Percentiles rank a stretch among this genome's conserved stretches.
These are phyloP conservation scores for Tenthredo livida DNA, from an alignment of 2,888 invertebrate species.

Conservation along the genomic window DNA sequence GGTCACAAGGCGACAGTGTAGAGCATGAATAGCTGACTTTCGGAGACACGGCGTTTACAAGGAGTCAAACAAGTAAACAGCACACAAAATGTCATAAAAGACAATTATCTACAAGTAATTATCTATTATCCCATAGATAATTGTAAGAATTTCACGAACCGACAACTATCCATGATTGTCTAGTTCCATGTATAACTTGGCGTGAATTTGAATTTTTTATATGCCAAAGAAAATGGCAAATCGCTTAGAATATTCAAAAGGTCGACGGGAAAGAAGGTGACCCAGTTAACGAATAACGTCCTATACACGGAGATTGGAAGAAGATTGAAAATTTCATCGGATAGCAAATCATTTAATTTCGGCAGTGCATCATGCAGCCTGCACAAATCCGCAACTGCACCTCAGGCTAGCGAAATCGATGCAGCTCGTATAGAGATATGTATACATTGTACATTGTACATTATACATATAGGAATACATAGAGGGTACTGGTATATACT, in stretches of 20 bases:
- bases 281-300: not conserved
- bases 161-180: no score
- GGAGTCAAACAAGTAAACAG: not conserved
- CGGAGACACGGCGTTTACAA: not conserved
- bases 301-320: not conserved
- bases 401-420: slow-evolving; percentile 33
- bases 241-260: not conserved
- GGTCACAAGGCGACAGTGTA: not conserved
- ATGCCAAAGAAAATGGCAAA: not conserved
- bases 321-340: not conserved
- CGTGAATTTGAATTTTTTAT: not conserved
- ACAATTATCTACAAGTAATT: not conserved
- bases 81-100: not conserved
- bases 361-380: not conserved
- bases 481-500: slow-evolving; percentile 14
- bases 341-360: not conserved
- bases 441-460: not conserved
- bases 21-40: not conserved
- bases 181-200: not conserved
- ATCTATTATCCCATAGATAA: no score
- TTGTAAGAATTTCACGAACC: no score
- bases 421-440: slow-evolving; percentile 23
- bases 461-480: not conserved
- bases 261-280: not conserved
- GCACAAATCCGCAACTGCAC: not conserved